Conservation (phyloP, 1,140 invertebrate species). For the Augochlora pura region DNA sequence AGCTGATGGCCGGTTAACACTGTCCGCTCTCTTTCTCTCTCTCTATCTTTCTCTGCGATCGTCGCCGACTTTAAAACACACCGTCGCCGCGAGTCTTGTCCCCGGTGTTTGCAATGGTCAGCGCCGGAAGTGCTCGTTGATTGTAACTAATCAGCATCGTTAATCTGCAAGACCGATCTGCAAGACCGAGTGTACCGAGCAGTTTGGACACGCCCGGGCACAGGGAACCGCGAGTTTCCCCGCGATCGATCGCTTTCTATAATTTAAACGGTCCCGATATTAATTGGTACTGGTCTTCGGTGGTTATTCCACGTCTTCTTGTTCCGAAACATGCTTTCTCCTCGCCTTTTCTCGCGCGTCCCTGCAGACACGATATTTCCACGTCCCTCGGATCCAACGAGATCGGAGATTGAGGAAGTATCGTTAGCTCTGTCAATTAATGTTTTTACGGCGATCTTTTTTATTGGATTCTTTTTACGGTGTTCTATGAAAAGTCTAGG, state of each 20-base stretch:
- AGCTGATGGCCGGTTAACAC: constrained; percentile 23
- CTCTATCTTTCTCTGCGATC: not conserved
- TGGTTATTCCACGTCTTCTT: not conserved
- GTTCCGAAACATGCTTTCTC: not conserved
- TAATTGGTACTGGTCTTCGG: not conserved
- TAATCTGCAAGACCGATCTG: constrained; percentile 10
- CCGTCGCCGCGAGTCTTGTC: not conserved
- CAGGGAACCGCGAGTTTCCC: not conserved
- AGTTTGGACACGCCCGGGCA: not conserved
- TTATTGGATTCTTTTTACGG: too few species aligned
- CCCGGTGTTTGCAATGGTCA: not conserved
- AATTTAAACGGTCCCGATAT: constrained; percentile 6
- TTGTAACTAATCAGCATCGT: constrained; percentile 39
- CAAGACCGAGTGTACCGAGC: constrained; percentile 20
- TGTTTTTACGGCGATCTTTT: too few species aligned
- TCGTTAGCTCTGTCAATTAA: too few species aligned
- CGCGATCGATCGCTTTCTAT: constrained; percentile 24
- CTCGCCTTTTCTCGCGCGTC: not conserved
- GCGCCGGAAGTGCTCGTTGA: constrained; percentile 38
- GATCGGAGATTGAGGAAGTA: too few species aligned
- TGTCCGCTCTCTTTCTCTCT: too few species aligned
- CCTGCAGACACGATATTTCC: too few species aligned
- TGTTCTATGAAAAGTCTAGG: too few species aligned
- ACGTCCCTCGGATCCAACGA: too few species aligned
- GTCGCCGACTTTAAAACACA: not conserved